Percentiles rank a stretch among this genome's conserved stretches.
phyloP scores from a whole-genome alignment of 2,113 vertebrate genomes.

The Spea bombifrons region DNA sequence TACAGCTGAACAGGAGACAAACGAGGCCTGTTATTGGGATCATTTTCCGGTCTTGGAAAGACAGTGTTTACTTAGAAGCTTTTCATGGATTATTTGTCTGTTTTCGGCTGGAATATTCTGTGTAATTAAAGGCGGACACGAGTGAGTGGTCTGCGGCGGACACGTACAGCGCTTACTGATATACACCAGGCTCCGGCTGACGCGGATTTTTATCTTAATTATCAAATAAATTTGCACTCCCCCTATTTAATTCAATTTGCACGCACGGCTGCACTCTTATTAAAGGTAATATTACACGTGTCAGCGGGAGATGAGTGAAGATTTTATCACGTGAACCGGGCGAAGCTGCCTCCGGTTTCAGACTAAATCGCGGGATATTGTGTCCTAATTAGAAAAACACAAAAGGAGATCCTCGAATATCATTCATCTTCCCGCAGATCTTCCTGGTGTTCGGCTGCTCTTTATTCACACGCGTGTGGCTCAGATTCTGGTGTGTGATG shows the following conservation, averaged over 20 bases:
- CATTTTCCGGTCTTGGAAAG: conserved; percentile 1
- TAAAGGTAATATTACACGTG: conserved; percentile 88
- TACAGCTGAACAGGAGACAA: no score
- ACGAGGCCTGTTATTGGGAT: background rate
- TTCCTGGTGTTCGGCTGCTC: no score
- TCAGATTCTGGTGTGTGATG: no score
- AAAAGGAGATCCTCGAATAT: background rate
- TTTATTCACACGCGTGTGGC: no score
- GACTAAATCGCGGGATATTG: conserved; percentile 70
- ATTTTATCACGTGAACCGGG: conserved; percentile 78
- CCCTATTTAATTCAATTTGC: conserved; percentile 87
- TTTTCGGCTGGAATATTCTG: conserved; percentile 53
- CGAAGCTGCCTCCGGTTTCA: conserved; percentile 71
- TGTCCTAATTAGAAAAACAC: conserved; percentile 65
- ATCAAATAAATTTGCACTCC: conserved; percentile 81
- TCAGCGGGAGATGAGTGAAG: conserved; percentile 79
- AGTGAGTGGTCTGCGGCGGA: conserved; percentile 67
- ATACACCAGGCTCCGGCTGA: conserved; percentile 74
- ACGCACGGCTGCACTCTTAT: conserved; percentile 82
- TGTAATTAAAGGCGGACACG: conserved; percentile 63
- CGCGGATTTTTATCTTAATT: conserved; percentile 86
- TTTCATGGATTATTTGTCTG: conserved; percentile 49
- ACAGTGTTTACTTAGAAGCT: conserved; percentile 43
- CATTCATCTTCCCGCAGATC: no score
- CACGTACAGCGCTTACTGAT: conserved; percentile 72